phyloP scores from a whole-genome alignment of 2,888 invertebrate species.

The Hecatera dysodea region DNA sequence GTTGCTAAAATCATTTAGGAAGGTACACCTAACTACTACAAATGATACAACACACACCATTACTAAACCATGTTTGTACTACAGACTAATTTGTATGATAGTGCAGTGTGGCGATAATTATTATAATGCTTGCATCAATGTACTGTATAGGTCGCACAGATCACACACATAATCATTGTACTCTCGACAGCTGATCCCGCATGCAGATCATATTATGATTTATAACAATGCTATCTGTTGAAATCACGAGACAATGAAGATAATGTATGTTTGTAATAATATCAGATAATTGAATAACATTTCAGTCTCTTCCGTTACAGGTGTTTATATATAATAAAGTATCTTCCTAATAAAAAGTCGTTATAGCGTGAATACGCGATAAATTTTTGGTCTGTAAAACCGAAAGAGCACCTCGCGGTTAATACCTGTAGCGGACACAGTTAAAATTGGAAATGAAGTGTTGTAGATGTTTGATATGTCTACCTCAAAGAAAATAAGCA shows the following conservation, averaged over 20 bases:
- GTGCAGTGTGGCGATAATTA: conserved; percentile 21
- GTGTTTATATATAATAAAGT: no score
- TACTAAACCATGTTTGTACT: conserved; percentile 2
- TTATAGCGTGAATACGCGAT: no score
- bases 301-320: no score
- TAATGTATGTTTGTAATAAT: conserved; percentile 5
- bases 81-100: conserved; percentile 24
- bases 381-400: no score
- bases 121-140: conserved; percentile 22
- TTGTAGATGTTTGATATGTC: no score
- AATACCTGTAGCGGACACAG: no score
- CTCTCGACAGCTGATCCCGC: background rate
- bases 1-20: background rate
- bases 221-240: conserved; percentile 23
- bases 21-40: background rate
- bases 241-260: conserved; percentile 16
- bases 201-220: conserved; percentile 20
- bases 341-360: no score
- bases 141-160: conserved; percentile 2
- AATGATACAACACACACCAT: background rate
- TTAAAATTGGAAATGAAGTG: no score
- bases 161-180: conserved; percentile 40
- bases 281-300: conserved; percentile 17
- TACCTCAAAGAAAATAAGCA: no score
- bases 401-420: no score